A percentile compares a stretch with the other conserved stretches of the same genome.
phyloP scores from a whole-genome alignment of 2,888 invertebrate species.

The Aleiodes alternator region DNA sequence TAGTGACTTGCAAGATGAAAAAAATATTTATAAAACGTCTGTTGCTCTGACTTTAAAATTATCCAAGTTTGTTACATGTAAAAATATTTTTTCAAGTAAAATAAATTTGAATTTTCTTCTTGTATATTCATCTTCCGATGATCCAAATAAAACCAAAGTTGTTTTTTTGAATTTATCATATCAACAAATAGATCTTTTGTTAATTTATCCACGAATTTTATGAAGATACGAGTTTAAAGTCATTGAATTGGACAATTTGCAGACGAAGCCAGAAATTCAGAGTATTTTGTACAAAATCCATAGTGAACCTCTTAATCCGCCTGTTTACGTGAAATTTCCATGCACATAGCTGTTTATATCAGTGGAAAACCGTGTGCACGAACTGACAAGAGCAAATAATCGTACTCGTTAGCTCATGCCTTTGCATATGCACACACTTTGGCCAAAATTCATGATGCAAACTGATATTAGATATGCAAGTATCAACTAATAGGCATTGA shows the following conservation, averaged over 20 bases:
- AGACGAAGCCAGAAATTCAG: constrained; percentile 7
- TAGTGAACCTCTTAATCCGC: constrained; percentile 32
- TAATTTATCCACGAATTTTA: neutral
- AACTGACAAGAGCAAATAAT: constrained; percentile 35
- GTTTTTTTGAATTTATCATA: neutral
- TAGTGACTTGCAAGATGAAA: too few relatives aligned
- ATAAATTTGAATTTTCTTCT: too few relatives aligned
- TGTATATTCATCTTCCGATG: too few relatives aligned
- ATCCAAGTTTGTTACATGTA: too few relatives aligned
- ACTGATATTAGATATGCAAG: constrained; percentile 6
- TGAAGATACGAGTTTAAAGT: constrained; percentile 13
- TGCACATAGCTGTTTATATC: constrained; percentile 19
- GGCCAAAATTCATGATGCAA: constrained; percentile 16
- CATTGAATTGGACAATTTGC: constrained; percentile 33
- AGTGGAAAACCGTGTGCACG: constrained; percentile 15
- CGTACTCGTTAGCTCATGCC: constrained; percentile 8
- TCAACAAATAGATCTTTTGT: neutral
- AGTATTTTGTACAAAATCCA: constrained; percentile 5
- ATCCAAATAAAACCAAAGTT: too few relatives aligned
- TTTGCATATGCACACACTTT: constrained; percentile 12
- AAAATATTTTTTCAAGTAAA: too few relatives aligned
- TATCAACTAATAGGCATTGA: neutral
- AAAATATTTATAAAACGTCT: neutral
- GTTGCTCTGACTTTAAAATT: too few relatives aligned
- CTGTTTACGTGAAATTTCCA: constrained; percentile 31